These are phyloP conservation scores for Anthopleura xanthogrammica DNA, from an alignment of 92 coral and sea anemone species.

Conservation along the genomic window DNA sequence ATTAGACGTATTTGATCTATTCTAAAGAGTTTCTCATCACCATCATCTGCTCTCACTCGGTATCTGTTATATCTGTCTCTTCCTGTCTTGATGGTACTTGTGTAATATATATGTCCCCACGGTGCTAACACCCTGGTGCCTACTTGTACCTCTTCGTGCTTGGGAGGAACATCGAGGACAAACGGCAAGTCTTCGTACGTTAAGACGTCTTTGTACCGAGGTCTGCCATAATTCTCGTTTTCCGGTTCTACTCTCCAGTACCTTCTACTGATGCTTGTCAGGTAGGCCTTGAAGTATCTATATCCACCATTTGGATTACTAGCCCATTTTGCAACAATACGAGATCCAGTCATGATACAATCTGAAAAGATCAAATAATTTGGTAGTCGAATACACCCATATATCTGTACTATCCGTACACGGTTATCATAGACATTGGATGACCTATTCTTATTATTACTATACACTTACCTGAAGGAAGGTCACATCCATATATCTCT, in stretches of 20 bases:
- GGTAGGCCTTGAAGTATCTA: conserved; percentile 9
- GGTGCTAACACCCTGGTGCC: conserved; percentile 21
- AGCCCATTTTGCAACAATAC: conserved; percentile 29
- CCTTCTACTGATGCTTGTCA: conserved; percentile 4
- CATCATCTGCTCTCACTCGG: conserved; percentile 11
- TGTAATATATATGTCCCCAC: conserved; percentile 5
- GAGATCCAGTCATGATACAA: conserved; percentile 32
- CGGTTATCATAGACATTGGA: background rate
- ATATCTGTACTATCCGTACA: background rate
- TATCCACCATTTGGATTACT: background rate
- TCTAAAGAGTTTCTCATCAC: background rate
- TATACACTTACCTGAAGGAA: conserved; percentile 40
- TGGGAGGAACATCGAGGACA: conserved; percentile 25
- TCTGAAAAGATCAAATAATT: background rate
- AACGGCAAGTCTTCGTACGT: background rate
- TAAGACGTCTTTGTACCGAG: background rate
- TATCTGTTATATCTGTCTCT: background rate
- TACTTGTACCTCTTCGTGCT: background rate
- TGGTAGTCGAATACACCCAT: background rate
- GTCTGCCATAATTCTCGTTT: background rate
- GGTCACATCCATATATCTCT: conserved; percentile 50
- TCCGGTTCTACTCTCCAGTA: conserved; percentile 11
- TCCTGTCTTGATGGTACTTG: background rate
- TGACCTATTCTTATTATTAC: conserved; percentile 1
- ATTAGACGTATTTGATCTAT: conserved; percentile 15